phyloP scores from a whole-genome alignment of 2,113 vertebrate genomes.

The Plecturocebus donacophilus region DNA sequence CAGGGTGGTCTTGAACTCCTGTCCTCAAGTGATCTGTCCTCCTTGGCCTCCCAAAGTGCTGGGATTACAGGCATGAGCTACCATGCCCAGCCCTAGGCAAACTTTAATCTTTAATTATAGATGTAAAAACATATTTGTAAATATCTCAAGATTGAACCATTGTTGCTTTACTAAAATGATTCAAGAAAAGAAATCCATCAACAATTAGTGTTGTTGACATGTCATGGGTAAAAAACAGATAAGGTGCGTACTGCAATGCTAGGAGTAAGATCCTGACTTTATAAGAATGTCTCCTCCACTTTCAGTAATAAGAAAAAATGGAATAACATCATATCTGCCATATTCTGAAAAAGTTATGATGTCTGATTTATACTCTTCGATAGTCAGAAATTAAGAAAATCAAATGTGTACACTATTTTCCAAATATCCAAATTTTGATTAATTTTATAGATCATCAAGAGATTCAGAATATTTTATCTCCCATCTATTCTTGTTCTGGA shows the following conservation, averaged over 20 bases:
- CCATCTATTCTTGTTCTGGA: not conserved
- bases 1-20: not conserved
- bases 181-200: rapidly evolving
- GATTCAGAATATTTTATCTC: not conserved
- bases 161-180: not conserved
- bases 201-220: rapidly evolving
- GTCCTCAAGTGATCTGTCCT: too few species aligned
- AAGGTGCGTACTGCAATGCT: rapidly evolving
- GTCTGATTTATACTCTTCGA: not conserved
- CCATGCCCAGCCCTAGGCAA: not conserved
- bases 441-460: not conserved
- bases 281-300: not conserved
- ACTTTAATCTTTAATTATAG: not conserved
- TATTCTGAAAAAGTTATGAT: not conserved
- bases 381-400: not conserved
- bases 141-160: not conserved
- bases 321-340: too few species aligned
- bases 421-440: not conserved
- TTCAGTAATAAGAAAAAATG: not conserved
- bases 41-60: too few species aligned
- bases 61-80: too few species aligned
- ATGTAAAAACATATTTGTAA: not conserved
- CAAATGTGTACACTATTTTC: not conserved
- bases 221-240: too few species aligned
- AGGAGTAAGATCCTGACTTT: rapidly evolving